These are phyloP conservation scores for Anabacerthia variegaticeps DNA, from an alignment of 2,797 vertebrate genomes.

Conservation along the genomic window DNA sequence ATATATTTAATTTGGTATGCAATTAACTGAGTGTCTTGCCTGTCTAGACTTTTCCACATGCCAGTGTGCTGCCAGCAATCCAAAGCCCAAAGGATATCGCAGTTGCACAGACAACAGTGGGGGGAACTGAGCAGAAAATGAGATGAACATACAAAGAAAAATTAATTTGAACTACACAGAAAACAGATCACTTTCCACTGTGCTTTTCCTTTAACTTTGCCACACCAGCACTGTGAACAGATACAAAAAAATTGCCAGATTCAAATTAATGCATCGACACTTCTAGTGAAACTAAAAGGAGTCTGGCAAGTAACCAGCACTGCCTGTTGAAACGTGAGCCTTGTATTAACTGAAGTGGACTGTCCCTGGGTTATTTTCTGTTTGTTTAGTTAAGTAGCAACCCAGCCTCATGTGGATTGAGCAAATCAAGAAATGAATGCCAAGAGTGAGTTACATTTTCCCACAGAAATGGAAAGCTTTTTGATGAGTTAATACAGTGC, in stretches of 20 bases:
- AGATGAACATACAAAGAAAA: background rate
- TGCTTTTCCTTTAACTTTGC: background rate
- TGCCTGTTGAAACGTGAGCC: background rate
- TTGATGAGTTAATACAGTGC: conserved; percentile 41
- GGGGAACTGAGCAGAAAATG: background rate
- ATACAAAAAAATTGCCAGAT: background rate
- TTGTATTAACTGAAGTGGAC: background rate
- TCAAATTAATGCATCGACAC: background rate
- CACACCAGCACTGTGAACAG: background rate
- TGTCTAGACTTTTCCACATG: background rate
- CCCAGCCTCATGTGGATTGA: conserved; percentile 4
- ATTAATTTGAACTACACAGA: background rate
- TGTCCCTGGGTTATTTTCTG: background rate
- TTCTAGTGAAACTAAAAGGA: background rate
- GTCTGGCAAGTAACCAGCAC: background rate
- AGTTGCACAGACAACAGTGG: background rate
- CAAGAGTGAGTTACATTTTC: conserved; percentile 55
- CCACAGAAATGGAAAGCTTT: conserved; percentile 41
- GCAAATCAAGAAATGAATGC: background rate
- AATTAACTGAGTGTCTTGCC: background rate
- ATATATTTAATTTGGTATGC: background rate
- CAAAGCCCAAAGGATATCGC: background rate
- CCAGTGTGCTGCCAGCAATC: background rate
- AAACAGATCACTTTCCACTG: background rate
- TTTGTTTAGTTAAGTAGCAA: conserved; percentile 65